Base-by-base conservation (phyloP, 2,797 vertebrate genomes). In the Molossus alvarezi region DNA sequence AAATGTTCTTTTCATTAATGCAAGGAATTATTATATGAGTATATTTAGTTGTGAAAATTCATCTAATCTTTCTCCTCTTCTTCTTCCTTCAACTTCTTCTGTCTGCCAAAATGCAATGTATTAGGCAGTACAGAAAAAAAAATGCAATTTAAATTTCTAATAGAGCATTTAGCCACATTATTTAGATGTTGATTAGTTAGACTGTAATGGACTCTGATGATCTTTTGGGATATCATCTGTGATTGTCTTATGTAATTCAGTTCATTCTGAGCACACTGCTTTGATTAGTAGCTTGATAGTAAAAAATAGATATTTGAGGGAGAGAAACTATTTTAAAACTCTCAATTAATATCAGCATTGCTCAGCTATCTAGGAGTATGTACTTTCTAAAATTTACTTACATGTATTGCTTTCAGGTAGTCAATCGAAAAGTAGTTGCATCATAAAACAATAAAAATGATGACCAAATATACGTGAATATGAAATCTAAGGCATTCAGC, bases 401-500 rank as follows among this genome's bases (percentile, higher is more conserved):
- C 85, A 55, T 15, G 17, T 57, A 60, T 29, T 89, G 20, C 21
- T 93, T 79, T 1, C 25, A 86, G 13, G 21, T 75, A 90, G 14
- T 92, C n/a, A 12, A 89, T 9, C 64, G 33, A 83, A 88, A 91
- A 71, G 11, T 41, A 75, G 17, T 88, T 90, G 20, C 12, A 94
- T 79, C 73, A 83, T 80, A 82, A 94, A 86, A n/a, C 33, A 95
- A 79, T 86, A 53, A 97, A 71, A 90, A 88, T 12, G 41, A 69
- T 18, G 41, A 79, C 6, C 58, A 33, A 81, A 65, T 85, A 21
- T 45, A 48, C 53, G 2, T 73, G 20, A 18, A 76, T 48, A 53
- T 64, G 14, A 83, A 85, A 3, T 85, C 6, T 58, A 67, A 76
- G 33, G 12, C 9, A 67, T 37, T 37, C 4, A 55, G 23, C 20